Evolutionary conservation across 2,113 vertebrate species (phyloP).

Genomic region (Rhegmatorhina hoffmannsi): DNA sequence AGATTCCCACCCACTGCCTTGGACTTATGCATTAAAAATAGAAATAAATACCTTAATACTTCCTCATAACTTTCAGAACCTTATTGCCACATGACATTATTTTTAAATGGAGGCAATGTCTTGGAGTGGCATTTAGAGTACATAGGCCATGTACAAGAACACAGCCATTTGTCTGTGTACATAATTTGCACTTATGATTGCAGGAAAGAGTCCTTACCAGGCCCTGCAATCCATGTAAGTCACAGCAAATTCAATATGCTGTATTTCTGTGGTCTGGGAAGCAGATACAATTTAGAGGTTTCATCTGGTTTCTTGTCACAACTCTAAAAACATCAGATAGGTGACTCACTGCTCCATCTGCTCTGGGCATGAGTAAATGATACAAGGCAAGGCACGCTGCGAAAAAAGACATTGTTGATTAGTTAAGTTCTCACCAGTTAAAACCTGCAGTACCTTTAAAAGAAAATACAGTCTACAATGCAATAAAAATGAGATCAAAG

Average conservation of each 20-base stretch:
- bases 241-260: neutral
- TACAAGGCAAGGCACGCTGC: neutral
- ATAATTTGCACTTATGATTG: neutral
- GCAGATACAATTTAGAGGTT: neutral
- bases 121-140: neutral
- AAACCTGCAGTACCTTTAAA: neutral
- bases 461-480: neutral
- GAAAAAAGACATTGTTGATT: neutral
- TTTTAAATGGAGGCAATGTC: neutral
- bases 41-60: neutral
- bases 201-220: neutral
- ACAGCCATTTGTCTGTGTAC: neutral
- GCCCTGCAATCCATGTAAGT: neutral
- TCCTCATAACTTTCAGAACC: neutral
- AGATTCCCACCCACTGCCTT: neutral
- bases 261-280: neutral
- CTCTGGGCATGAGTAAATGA: neutral
- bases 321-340: neutral
- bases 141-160: neutral
- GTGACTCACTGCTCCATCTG: constrained; percentile 15
- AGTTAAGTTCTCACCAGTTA: neutral
- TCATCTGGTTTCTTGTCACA: neutral
- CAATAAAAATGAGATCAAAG: neutral
- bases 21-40: neutral
- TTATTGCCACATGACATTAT: neutral